A percentile compares a stretch with the other conserved stretches of the same genome.
phyloP scores from a whole-genome alignment of 37 sponge, comb jelly and placozoan species.

The Tethya wilhelma region DNA sequence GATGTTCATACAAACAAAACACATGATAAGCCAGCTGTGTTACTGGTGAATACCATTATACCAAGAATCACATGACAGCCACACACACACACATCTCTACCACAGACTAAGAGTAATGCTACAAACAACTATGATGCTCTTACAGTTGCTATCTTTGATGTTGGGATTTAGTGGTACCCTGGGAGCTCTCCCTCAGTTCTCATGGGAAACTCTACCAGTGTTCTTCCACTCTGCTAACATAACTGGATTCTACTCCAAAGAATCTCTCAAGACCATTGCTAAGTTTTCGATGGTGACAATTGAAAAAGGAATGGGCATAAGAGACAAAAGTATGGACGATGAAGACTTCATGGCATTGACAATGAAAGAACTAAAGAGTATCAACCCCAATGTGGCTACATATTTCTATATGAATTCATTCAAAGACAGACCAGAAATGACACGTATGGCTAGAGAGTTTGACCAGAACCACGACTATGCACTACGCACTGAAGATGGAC shows the following conservation, averaged over 20 bases:
- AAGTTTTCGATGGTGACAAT: constrained; percentile 55
- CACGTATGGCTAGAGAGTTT: constrained; percentile 31
- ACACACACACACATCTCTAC: no score
- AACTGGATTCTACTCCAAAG: constrained; percentile 37
- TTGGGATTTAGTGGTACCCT: no score
- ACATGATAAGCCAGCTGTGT: no score
- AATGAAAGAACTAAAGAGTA: constrained; percentile 23
- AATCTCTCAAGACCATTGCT: constrained; percentile 29
- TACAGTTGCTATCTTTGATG: no score
- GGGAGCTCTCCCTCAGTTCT: constrained; percentile 48
- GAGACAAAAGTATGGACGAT: constrained; percentile 30
- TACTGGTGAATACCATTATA: no score
- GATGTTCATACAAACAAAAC: no score
- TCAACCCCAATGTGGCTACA: constrained; percentile 23
- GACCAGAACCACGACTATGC: constrained; percentile 11
- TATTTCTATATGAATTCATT: constrained; percentile 42
- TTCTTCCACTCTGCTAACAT: constrained; percentile 51
- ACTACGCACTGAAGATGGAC: constrained; percentile 13
- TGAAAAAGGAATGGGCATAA: constrained; percentile 41
- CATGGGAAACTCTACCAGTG: constrained; percentile 65
- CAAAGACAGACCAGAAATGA: constrained; percentile 37
- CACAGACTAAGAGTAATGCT: no score
- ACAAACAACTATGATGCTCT: no score
- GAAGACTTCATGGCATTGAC: constrained; percentile 31
- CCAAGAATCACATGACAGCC: no score